Percentiles rank a stretch among this genome's conserved stretches.
These are phyloP conservation scores for Coluber constrictor DNA, from an alignment of 2,797 vertebrate species.

Conservation along the genomic window DNA sequence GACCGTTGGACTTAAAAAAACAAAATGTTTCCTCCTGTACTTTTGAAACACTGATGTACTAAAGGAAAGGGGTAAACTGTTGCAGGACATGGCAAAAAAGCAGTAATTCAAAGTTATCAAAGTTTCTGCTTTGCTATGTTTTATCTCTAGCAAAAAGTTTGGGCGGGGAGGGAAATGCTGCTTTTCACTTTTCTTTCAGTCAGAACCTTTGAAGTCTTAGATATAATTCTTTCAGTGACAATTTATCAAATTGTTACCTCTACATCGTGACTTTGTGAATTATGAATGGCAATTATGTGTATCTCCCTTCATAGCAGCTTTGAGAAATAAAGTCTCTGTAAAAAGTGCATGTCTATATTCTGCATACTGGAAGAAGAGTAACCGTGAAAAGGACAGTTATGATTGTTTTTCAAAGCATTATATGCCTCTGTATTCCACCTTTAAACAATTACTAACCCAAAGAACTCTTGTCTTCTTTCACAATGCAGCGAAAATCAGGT, in stretches of 20 bases:
- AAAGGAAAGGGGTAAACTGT: neutral
- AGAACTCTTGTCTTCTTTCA: constrained; percentile 13
- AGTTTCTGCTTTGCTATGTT: neutral
- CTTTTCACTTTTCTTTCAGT: neutral
- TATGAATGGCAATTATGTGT: neutral
- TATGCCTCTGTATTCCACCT: neutral
- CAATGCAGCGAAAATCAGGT: neutral
- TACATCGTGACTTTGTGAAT: neutral
- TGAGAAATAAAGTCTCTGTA: neutral
- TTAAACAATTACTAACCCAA: neutral
- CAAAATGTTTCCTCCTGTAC: neutral
- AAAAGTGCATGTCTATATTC: neutral
- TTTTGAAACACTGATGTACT: neutral
- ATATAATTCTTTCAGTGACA: neutral
- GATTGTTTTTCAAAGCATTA: neutral
- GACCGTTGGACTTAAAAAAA: neutral
- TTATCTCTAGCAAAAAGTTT: neutral
- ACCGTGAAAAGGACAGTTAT: neutral
- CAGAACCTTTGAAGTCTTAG: neutral
- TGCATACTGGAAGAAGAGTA: neutral
- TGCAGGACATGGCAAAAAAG: neutral
- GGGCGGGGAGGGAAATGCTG: neutral
- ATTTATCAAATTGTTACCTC: neutral
- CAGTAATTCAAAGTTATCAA: neutral
- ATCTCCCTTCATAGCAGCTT: neutral